Conservation (phyloP, 2,888 invertebrate genomes). For the Eristalis tenax region DNA sequence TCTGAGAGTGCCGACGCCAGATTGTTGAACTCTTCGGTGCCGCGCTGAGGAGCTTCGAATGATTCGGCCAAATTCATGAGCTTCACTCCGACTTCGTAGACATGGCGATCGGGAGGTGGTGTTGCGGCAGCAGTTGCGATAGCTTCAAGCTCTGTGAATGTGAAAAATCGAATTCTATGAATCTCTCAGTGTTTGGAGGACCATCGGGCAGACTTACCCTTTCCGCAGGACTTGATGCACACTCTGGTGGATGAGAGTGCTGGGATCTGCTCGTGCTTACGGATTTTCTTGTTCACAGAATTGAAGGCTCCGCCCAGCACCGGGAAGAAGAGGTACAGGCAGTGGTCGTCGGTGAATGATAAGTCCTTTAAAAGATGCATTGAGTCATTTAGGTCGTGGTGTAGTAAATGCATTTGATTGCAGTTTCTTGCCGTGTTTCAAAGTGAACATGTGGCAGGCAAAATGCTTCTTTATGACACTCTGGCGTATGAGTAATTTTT, state of each 20-base stretch:
- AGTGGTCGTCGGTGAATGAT: constrained; percentile 90
- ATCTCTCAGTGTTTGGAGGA: background rate
- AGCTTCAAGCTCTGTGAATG: constrained; percentile 76
- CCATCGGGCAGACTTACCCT: constrained; percentile 81
- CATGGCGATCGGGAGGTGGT: constrained; percentile 85
- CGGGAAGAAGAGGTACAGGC: constrained; percentile 93
- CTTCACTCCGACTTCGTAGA: constrained; percentile 88
- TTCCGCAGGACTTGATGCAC: constrained; percentile 91
- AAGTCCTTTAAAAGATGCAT: constrained; percentile 84
- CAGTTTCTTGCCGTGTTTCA: too few species aligned
- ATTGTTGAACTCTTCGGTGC: constrained; percentile 88
- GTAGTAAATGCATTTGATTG: too few species aligned
- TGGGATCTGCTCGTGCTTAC: constrained; percentile 89
- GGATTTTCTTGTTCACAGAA: constrained; percentile 91
- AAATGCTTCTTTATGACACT: too few species aligned
- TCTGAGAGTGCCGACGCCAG: constrained; percentile 86
- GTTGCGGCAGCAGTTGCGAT: constrained; percentile 82
- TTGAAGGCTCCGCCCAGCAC: constrained; percentile 91
- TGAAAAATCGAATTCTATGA: background rate
- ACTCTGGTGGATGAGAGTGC: constrained; percentile 88
- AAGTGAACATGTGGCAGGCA: too few species aligned
- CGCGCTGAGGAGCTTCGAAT: constrained; percentile 88
- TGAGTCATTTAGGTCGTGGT: too few species aligned
- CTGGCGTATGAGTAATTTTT: too few species aligned
- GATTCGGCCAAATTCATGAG: constrained; percentile 89